Evolutionary conservation across 1,140 invertebrate genomes (phyloP), one percentile per base, ranked within the genome.

Genomic region (Belonocnema kinseyi): DNA sequence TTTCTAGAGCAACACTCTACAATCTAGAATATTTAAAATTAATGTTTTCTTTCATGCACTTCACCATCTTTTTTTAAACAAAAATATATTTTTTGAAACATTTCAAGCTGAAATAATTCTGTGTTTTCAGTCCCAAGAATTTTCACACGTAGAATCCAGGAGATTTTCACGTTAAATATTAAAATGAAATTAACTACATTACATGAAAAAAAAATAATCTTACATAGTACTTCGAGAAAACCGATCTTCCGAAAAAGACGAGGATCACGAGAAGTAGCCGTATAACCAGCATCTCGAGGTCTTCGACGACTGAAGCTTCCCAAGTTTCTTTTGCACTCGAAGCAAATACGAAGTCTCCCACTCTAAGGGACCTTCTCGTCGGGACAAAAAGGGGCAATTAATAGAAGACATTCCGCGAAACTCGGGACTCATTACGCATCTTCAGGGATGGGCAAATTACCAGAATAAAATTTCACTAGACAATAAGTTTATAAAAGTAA

Each of bases 141-240:
- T 46, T 46, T 46, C 8, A 11, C 40, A 46, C 40, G 11, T 46
- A 46, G 40, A 46, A 46, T 46, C 40, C 40, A 1, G 10, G 7
- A 11, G 10, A 46, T 46, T 46, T 46, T 10, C 10, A 46, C 40
- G 10, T 46, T 1, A 46, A 46, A 46, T 46, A 58, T 61, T 6
- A 75, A 10, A 46, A 16, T 4, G 3, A 16, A 33, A 61, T 8
- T 1, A 40, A 75, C 12, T 13, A 12, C 17, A 21, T 46, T 40
- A 71, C 0, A 46, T 26, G 66, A 21, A 58, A 10, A 8, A 72
- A 50, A 70, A 46, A 7, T n/a, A 50, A 74, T 87, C 85, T 87
- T 81, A 87, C 86, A 12, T 82, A 71, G 73, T 84, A 85, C 11
- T 17, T 70, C n/a, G 85, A 80, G n/a, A 83, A 52, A 26, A 58